Evolutionary conservation across 2,888 invertebrate species (phyloP), one percentile per base, ranked within the genome.

Genomic region (Metellina segmentata): DNA sequence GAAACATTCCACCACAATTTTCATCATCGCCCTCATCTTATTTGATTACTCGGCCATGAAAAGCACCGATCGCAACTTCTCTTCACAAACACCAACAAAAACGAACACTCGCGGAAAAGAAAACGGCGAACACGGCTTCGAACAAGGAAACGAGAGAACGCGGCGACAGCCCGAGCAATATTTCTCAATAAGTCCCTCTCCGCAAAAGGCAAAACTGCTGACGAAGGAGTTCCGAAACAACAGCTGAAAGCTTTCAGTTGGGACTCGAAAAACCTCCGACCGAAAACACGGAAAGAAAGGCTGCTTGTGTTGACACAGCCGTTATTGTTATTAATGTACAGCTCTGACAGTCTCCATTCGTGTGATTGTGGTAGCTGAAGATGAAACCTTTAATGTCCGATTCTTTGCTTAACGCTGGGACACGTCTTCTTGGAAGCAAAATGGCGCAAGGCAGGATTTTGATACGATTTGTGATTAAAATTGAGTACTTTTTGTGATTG

Each of bases 311-410:
- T 77, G 77, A 77, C 49, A 49, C 8, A 49, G 77, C n/a, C 34
- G 77, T 77, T 77, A 77, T 77, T 77, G 77, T 77, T 77, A 77
- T 77, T 77, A 77, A 77, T 77, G 77, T 74, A 74, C 74, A 20
- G 74, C 9, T 20, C 20, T 34, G 48, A 74, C 20, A 34, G 8
- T 34, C 13, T 34, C 6, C 20, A 7, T 8, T 74, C 7, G 20
- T 13, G 70, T 70, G 34, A 34, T 34, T 34, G 34, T 34, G 34
- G 34, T 34, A 34, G 34, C 34, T 4, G 34, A 34, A 34, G 34
- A 34, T 34, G 34, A 34, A 34, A 34, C 34, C 34, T 34, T 34
- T 34, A 34, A 34, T 34, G 34, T 34, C 34, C 34, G 34, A 34
- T 34, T 34, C 34, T 34, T 34, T 4, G 34, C 34, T 34, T 34